Percentiles rank a stretch among this genome's conserved stretches.
These are phyloP conservation scores for Adineta ricciae DNA, from an alignment of 2,888 invertebrate species.

Conservation along the genomic window DNA sequence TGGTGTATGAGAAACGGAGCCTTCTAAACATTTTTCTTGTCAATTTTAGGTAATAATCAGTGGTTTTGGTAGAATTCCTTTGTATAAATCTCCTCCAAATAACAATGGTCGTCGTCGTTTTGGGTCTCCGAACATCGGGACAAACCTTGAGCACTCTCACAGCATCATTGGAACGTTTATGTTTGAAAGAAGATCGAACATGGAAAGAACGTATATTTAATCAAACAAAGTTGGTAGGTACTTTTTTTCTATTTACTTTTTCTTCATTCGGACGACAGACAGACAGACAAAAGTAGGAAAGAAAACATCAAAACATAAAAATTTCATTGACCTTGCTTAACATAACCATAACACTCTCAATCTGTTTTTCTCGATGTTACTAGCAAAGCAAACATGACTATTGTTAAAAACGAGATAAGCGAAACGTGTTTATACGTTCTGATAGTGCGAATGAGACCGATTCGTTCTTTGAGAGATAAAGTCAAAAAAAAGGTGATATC, in stretches of 20 bases:
- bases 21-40: background rate
- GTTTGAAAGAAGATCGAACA: conserved; percentile 20
- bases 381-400: background rate
- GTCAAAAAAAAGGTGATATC: background rate
- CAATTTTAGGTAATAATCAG: background rate
- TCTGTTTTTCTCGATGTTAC: too few species aligned
- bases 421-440: background rate
- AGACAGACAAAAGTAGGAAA: too few species aligned
- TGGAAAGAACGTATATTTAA: conserved; percentile 5
- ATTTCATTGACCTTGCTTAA: too few species aligned
- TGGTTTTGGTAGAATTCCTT: background rate
- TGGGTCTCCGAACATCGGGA: background rate
- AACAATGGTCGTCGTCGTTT: background rate
- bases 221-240: background rate
- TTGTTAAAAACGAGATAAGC: background rate
- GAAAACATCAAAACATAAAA: too few species aligned
- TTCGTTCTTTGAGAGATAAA: background rate
- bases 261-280: background rate
- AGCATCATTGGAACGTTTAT: conserved; percentile 9
- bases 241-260: too few species aligned
- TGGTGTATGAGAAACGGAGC: background rate
- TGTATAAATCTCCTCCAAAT: background rate
- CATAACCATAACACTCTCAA: too few species aligned
- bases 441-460: background rate
- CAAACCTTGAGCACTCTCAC: background rate